Evolutionary conservation across 2,113 vertebrate genomes (phyloP).

Genomic region (Mobula birostris): DNA sequence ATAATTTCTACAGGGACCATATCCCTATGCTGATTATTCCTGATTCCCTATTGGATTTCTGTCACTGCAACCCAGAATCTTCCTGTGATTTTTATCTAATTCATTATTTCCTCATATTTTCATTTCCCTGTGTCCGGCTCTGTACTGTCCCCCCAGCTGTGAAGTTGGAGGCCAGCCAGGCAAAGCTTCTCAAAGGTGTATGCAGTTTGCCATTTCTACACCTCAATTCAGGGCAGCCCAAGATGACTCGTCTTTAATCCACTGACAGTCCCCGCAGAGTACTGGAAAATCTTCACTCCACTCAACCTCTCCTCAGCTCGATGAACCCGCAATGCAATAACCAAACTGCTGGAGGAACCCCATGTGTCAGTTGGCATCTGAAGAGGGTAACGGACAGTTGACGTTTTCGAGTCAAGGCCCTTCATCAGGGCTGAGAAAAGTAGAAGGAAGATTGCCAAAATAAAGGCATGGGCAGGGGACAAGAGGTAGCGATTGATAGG

Average conservation of each 20-base stretch:
- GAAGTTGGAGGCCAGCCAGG: background rate
- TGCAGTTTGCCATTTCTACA: background rate
- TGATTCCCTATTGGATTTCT: slow-evolving; percentile 13
- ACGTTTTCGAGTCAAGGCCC: too few relatives aligned
- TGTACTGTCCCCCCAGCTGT: background rate
- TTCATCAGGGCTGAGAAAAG: too few relatives aligned
- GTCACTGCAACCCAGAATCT: background rate
- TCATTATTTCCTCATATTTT: slow-evolving; percentile 16
- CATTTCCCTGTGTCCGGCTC: background rate
- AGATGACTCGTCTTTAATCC: background rate
- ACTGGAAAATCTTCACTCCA: background rate
- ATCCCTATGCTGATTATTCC: background rate
- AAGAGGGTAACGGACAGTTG: too few relatives aligned
- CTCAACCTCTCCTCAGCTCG: background rate
- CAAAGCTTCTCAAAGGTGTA: background rate
- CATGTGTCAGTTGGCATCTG: too few relatives aligned
- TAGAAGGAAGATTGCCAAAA: too few relatives aligned
- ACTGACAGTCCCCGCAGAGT: background rate
- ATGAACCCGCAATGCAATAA: too few relatives aligned
- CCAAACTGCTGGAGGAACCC: too few relatives aligned
- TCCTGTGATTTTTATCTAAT: background rate
- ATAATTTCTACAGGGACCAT: slow-evolving; percentile 9
- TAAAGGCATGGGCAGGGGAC: too few relatives aligned
- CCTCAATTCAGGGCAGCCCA: background rate
- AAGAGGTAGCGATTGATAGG: too few relatives aligned